Conservation (phyloP, 2,888 invertebrate species). For the Caradrina clavipalpis region DNA sequence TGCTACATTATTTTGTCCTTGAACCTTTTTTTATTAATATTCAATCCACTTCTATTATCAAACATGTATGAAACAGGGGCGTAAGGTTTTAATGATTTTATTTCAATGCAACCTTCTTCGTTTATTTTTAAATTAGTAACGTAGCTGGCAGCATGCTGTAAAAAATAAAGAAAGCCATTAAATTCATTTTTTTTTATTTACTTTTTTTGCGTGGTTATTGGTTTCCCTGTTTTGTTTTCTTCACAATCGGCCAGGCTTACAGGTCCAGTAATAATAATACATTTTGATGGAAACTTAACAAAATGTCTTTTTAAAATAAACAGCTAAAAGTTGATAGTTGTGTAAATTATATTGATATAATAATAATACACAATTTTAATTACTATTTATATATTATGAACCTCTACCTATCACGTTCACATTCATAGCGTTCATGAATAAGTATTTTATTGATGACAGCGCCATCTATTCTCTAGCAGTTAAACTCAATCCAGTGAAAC, state of each 20-base stretch:
- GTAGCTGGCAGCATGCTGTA: not conserved
- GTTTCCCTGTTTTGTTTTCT: not conserved
- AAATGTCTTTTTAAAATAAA: no score
- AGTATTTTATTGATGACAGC: conserved; percentile 17
- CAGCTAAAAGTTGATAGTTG: no score
- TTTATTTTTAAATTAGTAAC: not conserved
- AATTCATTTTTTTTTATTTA: not conserved
- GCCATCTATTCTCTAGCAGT: conserved; percentile 48
- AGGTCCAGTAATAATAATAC: no score
- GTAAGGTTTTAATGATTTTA: not conserved
- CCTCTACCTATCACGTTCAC: no score
- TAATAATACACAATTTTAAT: no score
- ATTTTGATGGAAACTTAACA: not conserved
- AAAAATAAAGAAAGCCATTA: not conserved
- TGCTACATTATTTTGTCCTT: not conserved
- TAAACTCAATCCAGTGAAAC: not conserved
- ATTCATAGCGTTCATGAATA: no score
- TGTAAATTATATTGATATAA: no score
- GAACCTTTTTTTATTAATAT: not conserved
- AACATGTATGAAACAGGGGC: no score
- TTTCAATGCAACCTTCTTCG: not conserved
- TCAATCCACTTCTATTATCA: not conserved
- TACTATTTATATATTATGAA: no score
- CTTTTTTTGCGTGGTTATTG: not conserved
- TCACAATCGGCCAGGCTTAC: not conserved